Conservation (phyloP, 2,113 vertebrate species). For the Actinemys pallida region DNA sequence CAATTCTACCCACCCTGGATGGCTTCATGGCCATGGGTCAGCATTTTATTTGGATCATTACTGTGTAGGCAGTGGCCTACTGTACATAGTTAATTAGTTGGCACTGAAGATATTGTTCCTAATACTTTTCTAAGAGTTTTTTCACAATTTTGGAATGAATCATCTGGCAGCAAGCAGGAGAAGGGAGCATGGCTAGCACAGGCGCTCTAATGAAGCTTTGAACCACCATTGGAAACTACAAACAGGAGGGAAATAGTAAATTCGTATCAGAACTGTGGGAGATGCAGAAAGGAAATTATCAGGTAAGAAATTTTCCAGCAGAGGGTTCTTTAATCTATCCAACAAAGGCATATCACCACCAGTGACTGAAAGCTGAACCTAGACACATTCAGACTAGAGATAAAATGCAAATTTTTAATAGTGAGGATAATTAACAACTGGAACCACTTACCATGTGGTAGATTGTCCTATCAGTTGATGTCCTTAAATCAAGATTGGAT, state of each 20-base stretch:
- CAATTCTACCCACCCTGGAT: background rate
- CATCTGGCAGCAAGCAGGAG: background rate
- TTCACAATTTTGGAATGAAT: background rate
- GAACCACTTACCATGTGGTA: background rate
- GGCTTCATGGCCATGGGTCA: background rate
- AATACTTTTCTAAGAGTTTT: background rate
- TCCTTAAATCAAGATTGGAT: background rate
- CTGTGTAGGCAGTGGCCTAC: background rate
- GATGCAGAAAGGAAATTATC: background rate
- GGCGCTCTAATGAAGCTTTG: background rate
- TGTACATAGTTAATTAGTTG: background rate
- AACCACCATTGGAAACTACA: background rate
- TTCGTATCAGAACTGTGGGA: background rate
- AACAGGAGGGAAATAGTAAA: background rate
- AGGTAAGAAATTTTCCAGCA: background rate
- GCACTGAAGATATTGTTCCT: background rate
- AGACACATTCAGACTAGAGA: background rate
- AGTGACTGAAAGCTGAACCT: background rate
- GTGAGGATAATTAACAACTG: background rate
- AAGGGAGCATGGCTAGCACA: background rate
- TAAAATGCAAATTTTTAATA: background rate
- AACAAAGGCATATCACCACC: accelerated
- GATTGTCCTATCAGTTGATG: background rate
- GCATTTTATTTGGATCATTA: background rate
- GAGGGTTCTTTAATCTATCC: background rate